phyloP scores from a whole-genome alignment of 30 jellyfish, hydroid and myxozoan species.

The Hydractinia symbiolongicarpus region DNA sequence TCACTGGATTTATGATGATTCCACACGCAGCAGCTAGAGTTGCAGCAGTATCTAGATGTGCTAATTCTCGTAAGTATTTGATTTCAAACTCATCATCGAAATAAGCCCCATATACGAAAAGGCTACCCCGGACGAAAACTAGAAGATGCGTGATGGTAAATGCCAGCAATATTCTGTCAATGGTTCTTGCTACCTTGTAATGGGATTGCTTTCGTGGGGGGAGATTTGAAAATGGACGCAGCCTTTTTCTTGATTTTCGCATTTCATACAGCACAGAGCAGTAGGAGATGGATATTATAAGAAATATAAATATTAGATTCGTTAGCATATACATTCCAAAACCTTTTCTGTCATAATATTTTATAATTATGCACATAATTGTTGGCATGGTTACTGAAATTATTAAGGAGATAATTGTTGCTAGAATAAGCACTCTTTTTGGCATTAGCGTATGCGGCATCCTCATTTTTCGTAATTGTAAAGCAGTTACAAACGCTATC shows the following conservation, averaged over 20 bases:
- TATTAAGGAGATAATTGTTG: not conserved
- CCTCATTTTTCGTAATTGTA: not conserved
- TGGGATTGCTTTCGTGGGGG: not conserved
- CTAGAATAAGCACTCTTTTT: not conserved
- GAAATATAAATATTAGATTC: not conserved
- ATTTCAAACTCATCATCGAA: not conserved
- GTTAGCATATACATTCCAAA: not conserved
- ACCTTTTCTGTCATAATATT: not conserved
- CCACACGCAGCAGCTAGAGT: not conserved
- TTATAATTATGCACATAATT: not conserved
- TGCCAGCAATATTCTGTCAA: not conserved
- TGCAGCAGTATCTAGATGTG: not conserved
- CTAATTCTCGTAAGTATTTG: not conserved
- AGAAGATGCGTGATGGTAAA: not conserved
- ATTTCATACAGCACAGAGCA: not conserved
- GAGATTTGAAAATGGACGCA: not conserved
- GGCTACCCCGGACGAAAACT: not conserved
- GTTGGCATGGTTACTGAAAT: slow-evolving; percentile 1
- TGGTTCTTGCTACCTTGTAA: not conserved
- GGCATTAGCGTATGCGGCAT: not conserved
- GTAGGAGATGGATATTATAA: not conserved
- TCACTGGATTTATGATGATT: not conserved
- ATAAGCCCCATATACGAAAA: not conserved
- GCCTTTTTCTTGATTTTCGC: not conserved
- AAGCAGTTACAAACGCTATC: slow-evolving; percentile 5